Evolutionary conservation across 2,888 invertebrate species (phyloP).

Genomic region (Drosophila borealis): DNA sequence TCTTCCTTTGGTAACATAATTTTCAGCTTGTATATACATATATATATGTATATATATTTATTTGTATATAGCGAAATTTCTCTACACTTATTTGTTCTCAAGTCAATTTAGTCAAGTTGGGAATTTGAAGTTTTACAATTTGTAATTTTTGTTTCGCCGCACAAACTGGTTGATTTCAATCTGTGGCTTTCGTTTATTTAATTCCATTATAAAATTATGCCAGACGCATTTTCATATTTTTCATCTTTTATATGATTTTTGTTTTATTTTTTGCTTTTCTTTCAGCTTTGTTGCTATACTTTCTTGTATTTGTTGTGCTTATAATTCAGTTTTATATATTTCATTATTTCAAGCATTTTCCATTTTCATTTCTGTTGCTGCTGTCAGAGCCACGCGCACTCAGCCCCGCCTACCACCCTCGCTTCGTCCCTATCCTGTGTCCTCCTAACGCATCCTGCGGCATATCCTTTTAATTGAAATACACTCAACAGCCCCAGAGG

Average conservation of each 20-base stretch:
- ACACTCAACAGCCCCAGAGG: constrained; percentile 32
- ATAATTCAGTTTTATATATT: constrained; percentile 62
- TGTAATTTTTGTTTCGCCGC: background rate
- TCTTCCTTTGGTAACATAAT: constrained; percentile 6
- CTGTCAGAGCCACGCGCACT: constrained; percentile 66
- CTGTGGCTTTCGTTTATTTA: constrained; percentile 33
- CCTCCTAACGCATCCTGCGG: constrained; percentile 52
- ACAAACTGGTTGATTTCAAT: constrained; percentile 14
- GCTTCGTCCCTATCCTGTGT: background rate
- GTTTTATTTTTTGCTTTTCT: constrained; percentile 12
- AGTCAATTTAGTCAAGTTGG: background rate
- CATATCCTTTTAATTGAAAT: constrained; percentile 78
- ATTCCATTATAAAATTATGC: constrained; percentile 39
- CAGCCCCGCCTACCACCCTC: background rate
- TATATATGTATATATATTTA: background rate
- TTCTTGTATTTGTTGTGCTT: constrained; percentile 49
- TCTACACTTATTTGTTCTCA: background rate
- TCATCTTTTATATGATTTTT: background rate
- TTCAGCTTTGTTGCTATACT: constrained; percentile 27
- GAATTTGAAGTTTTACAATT: background rate
- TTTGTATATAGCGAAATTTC: no score
- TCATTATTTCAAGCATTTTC: constrained; percentile 54
- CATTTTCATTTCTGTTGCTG: constrained; percentile 48
- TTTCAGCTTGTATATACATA: constrained; percentile 6
- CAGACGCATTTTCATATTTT: constrained; percentile 26